phyloP scores from a whole-genome alignment of 2,888 invertebrate species.

The Heliconius ismenius region DNA sequence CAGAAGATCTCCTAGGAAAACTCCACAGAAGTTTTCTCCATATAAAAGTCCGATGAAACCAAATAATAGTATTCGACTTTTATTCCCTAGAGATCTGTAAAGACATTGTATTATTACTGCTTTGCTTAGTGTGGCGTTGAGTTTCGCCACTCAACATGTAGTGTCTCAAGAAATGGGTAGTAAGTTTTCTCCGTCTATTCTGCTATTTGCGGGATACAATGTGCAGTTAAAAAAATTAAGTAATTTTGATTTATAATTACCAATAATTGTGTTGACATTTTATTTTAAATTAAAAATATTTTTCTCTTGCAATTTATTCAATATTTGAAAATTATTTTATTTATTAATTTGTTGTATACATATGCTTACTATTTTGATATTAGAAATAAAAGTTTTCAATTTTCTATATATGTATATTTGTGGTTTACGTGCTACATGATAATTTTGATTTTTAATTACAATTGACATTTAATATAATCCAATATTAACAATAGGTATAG shows the following conservation, averaged over 20 bases:
- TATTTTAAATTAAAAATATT: not conserved
- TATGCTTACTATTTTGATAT: not conserved
- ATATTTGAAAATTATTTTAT: not conserved
- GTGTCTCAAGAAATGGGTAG: too few species aligned
- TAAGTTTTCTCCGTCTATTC: too few species aligned
- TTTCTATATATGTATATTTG: not conserved
- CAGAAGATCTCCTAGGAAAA: constrained; percentile 43
- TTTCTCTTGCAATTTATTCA: not conserved
- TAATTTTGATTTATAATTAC: not conserved
- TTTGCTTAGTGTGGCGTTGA: not conserved
- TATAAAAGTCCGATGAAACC: constrained; percentile 57
- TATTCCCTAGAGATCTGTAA: constrained; percentile 62
- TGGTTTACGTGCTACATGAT: not conserved
- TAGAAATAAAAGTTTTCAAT: not conserved
- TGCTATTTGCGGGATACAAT: too few species aligned
- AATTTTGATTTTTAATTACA: not conserved
- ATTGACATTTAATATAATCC: not conserved
- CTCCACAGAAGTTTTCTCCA: constrained; percentile 67
- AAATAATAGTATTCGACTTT: constrained; percentile 57
- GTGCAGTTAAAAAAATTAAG: not conserved
- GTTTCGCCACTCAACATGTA: not conserved
- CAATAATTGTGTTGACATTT: not conserved
- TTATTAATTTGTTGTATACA: not conserved
- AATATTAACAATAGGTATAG: not conserved
- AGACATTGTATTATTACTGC: not conserved